phyloP scores from a whole-genome alignment of 2,113 vertebrate genomes.

The Pantherophis guttatus region DNA sequence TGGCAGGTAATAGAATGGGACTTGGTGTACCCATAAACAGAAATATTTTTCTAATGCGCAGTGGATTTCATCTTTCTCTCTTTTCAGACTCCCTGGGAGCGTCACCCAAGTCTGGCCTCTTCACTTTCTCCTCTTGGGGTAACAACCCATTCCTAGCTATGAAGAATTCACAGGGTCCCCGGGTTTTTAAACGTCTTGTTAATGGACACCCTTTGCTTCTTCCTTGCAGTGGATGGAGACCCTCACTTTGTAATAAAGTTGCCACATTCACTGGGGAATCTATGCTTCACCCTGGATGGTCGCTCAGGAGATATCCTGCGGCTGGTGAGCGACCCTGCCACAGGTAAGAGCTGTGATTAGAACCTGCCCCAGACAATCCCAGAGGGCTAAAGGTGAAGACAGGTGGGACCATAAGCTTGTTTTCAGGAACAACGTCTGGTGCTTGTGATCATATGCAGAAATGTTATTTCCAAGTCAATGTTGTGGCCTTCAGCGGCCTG shows the following conservation, averaged over 20 bases:
- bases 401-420: background rate
- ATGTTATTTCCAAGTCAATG: background rate
- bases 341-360: slow-evolving; percentile 57
- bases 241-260: slow-evolving; percentile 81
- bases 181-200: background rate
- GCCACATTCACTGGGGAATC: slow-evolving; percentile 67
- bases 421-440: background rate
- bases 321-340: slow-evolving; percentile 73
- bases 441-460: too few relatives aligned
- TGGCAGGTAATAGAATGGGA: background rate
- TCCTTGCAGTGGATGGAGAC: slow-evolving; percentile 77
- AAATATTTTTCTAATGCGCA: accelerated
- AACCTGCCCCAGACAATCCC: background rate
- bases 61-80: background rate
- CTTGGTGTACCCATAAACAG: too few relatives aligned
- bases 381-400: background rate
- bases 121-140: slow-evolving; percentile 59
- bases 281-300: slow-evolving; percentile 83
- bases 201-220: background rate
- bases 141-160: background rate
- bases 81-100: background rate
- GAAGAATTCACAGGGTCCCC: background rate
- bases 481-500: too few relatives aligned
- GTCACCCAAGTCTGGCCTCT: slow-evolving; percentile 6
- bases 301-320: slow-evolving; percentile 72